Evolutionary conservation across 2,797 vertebrate species (phyloP).

Genomic region (Macropus fuliginosus): DNA sequence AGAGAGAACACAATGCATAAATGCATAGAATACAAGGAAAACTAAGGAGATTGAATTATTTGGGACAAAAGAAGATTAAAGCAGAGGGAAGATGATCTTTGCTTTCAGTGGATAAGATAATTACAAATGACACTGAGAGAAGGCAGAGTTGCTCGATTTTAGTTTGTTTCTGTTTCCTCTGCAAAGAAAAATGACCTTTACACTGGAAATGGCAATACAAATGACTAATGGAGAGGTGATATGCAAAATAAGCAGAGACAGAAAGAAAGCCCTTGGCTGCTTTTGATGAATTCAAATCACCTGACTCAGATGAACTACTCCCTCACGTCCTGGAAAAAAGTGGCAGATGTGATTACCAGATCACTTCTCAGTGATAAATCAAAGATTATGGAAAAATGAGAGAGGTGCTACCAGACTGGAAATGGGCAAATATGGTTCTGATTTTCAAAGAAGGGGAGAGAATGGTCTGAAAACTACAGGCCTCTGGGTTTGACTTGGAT

Average conservation of each 20-base stretch:
- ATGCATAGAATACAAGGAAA: not conserved
- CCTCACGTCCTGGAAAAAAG: not conserved
- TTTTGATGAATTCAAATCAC: not conserved
- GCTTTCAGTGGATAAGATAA: not conserved
- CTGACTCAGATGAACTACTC: not conserved
- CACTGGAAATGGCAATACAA: not conserved
- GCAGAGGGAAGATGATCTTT: not conserved
- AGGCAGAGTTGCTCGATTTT: not conserved
- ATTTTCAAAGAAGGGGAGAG: not conserved
- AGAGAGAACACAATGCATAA: not conserved
- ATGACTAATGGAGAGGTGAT: not conserved
- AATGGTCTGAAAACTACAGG: not conserved
- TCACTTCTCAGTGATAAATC: not conserved
- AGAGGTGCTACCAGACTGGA: not conserved
- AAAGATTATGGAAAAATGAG: not conserved
- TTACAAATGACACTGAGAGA: not conserved
- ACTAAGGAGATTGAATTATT: not conserved
- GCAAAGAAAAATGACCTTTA: not conserved
- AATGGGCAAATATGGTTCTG: not conserved
- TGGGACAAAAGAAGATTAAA: not conserved
- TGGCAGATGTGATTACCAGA: not conserved
- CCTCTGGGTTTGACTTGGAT: not conserved
- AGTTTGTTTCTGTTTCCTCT: not conserved
- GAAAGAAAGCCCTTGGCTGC: not conserved
- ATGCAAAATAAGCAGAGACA: not conserved